Base-by-base conservation (phyloP, 2,113 vertebrate genomes). In the Ranitomeya imitator region DNA sequence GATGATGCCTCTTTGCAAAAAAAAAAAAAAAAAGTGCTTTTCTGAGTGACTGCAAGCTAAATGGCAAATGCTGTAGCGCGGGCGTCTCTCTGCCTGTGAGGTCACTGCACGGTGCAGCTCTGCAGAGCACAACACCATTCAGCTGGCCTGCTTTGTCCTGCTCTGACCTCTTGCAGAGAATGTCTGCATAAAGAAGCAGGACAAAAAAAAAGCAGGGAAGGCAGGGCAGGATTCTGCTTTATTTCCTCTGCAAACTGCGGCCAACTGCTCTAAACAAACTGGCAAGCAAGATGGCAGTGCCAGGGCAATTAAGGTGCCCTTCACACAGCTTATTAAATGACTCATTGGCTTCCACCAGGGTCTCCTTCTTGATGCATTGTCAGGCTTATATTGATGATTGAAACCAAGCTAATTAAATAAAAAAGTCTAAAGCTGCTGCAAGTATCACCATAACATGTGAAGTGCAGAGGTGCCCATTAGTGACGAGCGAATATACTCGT, bases 111-210 rank as follows among this genome's bases (percentile, higher is more conserved):
- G 61, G 52, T 60, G 51, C 45, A 21, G 55, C 86, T 74, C 86
- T 88, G 86, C 79, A 82, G 79, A 81, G 63, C 79, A 81, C 77
- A 21, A 45, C 79, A 74, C 55, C 1, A 83, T 88, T 60, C 86
- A 83, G 86, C 69, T 19, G 55, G 55, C 31, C 69, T 65, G 67
- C 79, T 88, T 76, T 88, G 86, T 88, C 86, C 86, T 88, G 86
- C 79, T 23, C 57, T 88, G 86, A 88, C 86, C 86, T 83, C 86
- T 83, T 69, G 31, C 23, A 76, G 63, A 23, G 86, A 87, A 82
- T 37, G 86, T 82, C 86, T 88, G 86, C 80, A 83, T 81, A 82
- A 54, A 77, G 69, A 14, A 76, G 69, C 86, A 65, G 79, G 57
- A 77, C 26, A 81, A 88, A 67, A 54, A 52, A 45, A 74, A 65